These are phyloP conservation scores for Altica lythri DNA, from an alignment of 2,888 invertebrate genomes.

Conservation along the genomic window DNA sequence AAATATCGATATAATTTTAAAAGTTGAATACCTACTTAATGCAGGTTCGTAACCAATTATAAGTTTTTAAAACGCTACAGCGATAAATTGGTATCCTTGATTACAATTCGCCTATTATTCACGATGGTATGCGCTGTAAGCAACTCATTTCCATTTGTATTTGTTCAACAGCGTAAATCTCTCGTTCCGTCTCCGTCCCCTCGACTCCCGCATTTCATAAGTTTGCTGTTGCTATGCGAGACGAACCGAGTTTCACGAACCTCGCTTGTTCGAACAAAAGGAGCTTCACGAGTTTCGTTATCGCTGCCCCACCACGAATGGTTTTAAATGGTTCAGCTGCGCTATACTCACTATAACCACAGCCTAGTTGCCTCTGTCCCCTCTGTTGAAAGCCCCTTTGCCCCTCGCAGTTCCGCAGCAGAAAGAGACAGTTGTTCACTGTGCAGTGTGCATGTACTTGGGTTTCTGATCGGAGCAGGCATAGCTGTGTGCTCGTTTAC, in stretches of 20 bases:
- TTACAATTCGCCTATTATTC: conserved; percentile 24
- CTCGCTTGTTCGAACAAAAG: conserved; percentile 36
- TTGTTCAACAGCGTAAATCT: conserved; percentile 37
- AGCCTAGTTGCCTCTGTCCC: conserved; percentile 32
- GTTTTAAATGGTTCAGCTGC: conserved; percentile 45
- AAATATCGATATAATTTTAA: no score
- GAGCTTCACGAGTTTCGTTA: conserved; percentile 42
- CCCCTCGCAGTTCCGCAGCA: conserved; percentile 25
- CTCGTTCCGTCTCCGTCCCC: conserved; percentile 48
- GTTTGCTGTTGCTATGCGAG: conserved; percentile 39
- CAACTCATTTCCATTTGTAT: conserved; percentile 40
- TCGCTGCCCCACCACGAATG: conserved; percentile 38
- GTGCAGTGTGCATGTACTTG: conserved; percentile 29
- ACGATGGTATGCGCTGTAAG: conserved; percentile 27
- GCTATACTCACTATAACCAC: conserved; percentile 42
- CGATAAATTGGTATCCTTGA: conserved; percentile 30
- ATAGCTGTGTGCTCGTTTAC: conserved; percentile 22
- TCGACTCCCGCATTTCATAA: conserved; percentile 8
- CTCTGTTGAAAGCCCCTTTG: conserved; percentile 19
- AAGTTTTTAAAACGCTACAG: conserved; percentile 33
- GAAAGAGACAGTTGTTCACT: conserved; percentile 32
- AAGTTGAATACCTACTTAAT: no score
- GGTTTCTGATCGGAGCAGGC: conserved; percentile 31
- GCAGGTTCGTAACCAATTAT: no score
- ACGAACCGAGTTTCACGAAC: conserved; percentile 35